Percentiles rank a stretch among this genome's conserved stretches.
Evolutionary conservation across 1,140 invertebrate species (phyloP).

Genomic region (Vanessa tameamea): DNA sequence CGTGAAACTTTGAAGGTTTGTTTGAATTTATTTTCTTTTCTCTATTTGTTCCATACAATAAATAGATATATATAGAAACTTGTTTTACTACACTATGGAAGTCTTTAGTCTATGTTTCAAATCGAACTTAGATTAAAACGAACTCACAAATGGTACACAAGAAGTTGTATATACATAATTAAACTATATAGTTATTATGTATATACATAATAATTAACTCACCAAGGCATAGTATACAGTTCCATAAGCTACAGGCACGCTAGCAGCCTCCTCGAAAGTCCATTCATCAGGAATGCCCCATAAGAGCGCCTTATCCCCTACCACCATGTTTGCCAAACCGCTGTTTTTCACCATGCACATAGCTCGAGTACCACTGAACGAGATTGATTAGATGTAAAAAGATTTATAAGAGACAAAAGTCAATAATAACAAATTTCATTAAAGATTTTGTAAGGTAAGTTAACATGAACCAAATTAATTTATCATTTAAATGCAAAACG

Average conservation of each 20-base stretch:
- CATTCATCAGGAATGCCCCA: conserved; percentile 88
- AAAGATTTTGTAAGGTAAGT: neutral
- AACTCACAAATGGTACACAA: too few relatives aligned
- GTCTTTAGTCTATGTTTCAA: too few relatives aligned
- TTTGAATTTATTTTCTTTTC: too few relatives aligned
- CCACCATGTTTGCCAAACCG: conserved; percentile 83
- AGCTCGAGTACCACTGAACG: conserved; percentile 82
- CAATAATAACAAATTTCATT: neutral
- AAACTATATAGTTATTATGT: neutral
- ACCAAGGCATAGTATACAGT: conserved; percentile 92
- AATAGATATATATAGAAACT: too few relatives aligned
- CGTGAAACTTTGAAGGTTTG: too few relatives aligned
- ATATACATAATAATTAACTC: conserved; percentile 28
- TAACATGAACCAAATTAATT: too few relatives aligned
- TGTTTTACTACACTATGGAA: too few relatives aligned
- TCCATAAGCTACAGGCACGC: conserved; percentile 92
- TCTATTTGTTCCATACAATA: too few relatives aligned
- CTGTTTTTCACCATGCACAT: conserved; percentile 85
- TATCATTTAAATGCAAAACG: too few relatives aligned
- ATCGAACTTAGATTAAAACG: too few relatives aligned
- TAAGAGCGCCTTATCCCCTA: conserved; percentile 82
- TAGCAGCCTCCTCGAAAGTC: conserved; percentile 90
- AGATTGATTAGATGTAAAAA: neutral
- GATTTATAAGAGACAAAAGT: neutral
- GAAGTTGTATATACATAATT: neutral